Evolutionary conservation across 1,140 invertebrate genomes (phyloP).

Genomic region (Aporrectodea caliginosa): DNA sequence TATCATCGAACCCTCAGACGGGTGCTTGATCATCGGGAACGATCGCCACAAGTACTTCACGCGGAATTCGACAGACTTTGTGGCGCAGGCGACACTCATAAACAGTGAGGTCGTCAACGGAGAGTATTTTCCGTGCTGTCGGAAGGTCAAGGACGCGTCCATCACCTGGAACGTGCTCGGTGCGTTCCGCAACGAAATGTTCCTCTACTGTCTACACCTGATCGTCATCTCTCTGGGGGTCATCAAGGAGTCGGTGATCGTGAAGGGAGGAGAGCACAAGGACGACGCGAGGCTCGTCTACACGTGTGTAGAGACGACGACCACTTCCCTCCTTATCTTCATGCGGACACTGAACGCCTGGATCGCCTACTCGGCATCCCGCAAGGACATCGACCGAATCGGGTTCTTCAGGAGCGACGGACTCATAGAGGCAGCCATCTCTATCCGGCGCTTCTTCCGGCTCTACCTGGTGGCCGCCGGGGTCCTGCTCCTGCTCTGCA

Average conservation of each 20-base stretch:
- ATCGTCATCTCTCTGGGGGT: neutral
- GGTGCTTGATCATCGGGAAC: neutral
- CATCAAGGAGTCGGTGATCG: neutral
- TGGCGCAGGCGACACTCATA: neutral
- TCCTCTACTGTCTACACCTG: neutral
- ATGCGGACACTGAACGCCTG: neutral
- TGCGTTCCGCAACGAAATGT: neutral
- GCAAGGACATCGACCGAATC: neutral
- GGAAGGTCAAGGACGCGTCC: neutral
- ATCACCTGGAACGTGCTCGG: neutral
- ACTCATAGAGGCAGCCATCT: neutral
- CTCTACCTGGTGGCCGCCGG: neutral
- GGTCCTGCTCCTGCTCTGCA: neutral
- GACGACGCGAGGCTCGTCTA: neutral
- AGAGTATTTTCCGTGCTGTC: neutral
- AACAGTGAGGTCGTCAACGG: neutral
- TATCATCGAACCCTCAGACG: no score
- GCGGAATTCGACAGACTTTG: neutral
- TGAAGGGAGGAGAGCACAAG: neutral
- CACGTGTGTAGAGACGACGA: neutral
- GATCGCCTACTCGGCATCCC: neutral
- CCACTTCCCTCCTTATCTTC: neutral
- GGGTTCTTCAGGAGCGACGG: neutral
- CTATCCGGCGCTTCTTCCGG: neutral
- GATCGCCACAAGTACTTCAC: neutral